Percentiles rank a stretch among this genome's conserved stretches.
Evolutionary conservation across 2,888 invertebrate genomes (phyloP).

Genomic region (Marasmarcha lunaedactyla): DNA sequence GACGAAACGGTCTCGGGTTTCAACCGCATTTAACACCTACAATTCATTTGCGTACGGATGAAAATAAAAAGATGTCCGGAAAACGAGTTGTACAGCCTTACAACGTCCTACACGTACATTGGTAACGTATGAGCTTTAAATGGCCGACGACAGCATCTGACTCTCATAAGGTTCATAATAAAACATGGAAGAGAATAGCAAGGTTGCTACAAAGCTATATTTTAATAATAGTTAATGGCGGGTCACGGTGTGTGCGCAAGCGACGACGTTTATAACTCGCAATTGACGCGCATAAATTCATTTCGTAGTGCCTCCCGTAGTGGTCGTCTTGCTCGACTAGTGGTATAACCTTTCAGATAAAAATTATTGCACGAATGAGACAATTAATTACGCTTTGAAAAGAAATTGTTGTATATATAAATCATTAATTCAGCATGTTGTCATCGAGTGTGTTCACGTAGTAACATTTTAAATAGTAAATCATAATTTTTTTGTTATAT

Average conservation of each 20-base stretch:
- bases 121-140: constrained; percentile 60
- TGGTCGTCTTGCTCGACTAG: constrained; percentile 24
- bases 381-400: no score
- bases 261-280: constrained; percentile 60
- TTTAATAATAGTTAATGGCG: constrained; percentile 67
- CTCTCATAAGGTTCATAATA: constrained; percentile 46
- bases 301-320: constrained; percentile 40
- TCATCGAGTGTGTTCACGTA: background rate
- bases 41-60: constrained; percentile 48
- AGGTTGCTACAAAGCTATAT: constrained; percentile 60
- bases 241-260: constrained; percentile 53
- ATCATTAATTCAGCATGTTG: no score
- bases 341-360: constrained; percentile 34
- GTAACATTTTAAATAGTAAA: no score
- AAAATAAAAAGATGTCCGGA: constrained; percentile 39
- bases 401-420: constrained; percentile 2
- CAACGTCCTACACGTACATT: constrained; percentile 53
- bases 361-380: constrained; percentile 19
- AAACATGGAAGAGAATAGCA: constrained; percentile 62
- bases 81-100: constrained; percentile 30
- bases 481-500: no score
- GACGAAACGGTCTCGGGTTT: constrained; percentile 15
- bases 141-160: constrained; percentile 61
- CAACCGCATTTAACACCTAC: constrained; percentile 41
- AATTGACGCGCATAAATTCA: constrained; percentile 60